These are phyloP conservation scores for Riptortus pedestris DNA, from an alignment of 1,140 invertebrate species.

Conservation along the genomic window DNA sequence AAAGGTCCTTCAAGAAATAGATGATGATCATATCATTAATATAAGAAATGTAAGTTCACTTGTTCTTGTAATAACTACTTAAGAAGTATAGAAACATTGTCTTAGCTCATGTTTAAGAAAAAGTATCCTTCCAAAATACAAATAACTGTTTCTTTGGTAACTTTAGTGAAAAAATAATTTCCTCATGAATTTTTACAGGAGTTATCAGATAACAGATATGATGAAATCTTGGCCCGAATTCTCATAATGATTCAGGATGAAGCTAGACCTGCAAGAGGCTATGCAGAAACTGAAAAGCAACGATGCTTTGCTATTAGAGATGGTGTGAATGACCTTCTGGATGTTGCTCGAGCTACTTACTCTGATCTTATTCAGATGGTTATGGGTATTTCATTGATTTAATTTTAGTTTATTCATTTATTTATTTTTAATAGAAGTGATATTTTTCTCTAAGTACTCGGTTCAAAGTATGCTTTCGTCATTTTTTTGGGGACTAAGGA, in stretches of 20 bases:
- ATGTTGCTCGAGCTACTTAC: constrained; percentile 65
- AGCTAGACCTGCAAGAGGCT: constrained; percentile 55
- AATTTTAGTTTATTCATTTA: constrained; percentile 16
- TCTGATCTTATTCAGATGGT: constrained; percentile 69
- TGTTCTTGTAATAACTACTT: too few species aligned
- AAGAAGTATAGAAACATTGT: too few species aligned
- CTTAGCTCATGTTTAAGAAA: too few species aligned
- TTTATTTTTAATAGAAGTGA: constrained; percentile 4
- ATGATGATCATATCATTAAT: constrained; percentile 31
- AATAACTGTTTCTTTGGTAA: too few species aligned
- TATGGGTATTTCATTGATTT: constrained; percentile 49
- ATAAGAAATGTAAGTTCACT: constrained; percentile 29
- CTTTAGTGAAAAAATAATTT: too few species aligned
- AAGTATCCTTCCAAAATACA: too few species aligned
- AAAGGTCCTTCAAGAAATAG: constrained; percentile 33
- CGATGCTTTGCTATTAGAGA: constrained; percentile 75
- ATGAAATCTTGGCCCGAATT: constrained; percentile 52
- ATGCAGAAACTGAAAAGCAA: constrained; percentile 54
- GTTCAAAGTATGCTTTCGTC: too few species aligned
- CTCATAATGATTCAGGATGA: constrained; percentile 60
- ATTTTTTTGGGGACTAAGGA: too few species aligned
- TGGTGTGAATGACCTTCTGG: constrained; percentile 59
- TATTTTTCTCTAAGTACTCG: too few species aligned
- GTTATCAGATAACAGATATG: constrained; percentile 41
- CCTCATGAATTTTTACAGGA: constrained; percentile 36